Base-by-base conservation (phyloP, 2,113 vertebrate species). In the Strix aluco region DNA sequence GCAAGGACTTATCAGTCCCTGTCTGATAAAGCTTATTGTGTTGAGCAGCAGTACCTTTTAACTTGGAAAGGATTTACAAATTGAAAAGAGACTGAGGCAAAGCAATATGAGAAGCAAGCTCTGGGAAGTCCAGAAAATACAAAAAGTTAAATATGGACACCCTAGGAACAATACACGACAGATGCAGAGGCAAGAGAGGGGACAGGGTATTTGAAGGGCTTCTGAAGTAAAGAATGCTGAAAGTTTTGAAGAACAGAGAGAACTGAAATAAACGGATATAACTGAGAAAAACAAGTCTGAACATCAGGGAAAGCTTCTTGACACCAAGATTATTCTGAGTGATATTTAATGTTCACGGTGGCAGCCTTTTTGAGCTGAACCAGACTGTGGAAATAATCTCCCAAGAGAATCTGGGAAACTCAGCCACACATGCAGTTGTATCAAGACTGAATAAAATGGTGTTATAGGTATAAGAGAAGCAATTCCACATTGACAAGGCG, bases 141-240 rank as follows among this genome's bases (percentile, higher is more conserved):
- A 65, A 59, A 44, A 65, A 61, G 57, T 75, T 75, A 73, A 78
- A 86, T 84, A 51, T 13, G 54, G 62, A 49, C 51, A 49, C 47
- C 23, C 52, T 55, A 70, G 72, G 74, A 93, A 75, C 44, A 91
- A 69, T 15, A n/a, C 44, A 44, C 0, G 0, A 67, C 16, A 77
- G 69, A 62, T 3, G 2, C 0, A 75, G 44, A 61, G 27, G 36
- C 44, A 72, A 89, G 61, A 66, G 27, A 6, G 9, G 25, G 4
- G 21, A 38, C 10, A 25, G 17, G 10, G 25, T 61, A 58, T 69
- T 75, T 85, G 40, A 90, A 94, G 80, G 38, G 38, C 32, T 77
- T 92, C n/a, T 77, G n/a, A 93, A 78, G 36, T 62, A 52, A 78
- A 89, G n/a, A 91, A 58, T 91, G 90, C 51, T 71, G 32, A 91